These are phyloP conservation scores for Cantharis flavilabris DNA, from an alignment of 2,888 invertebrate species.

Conservation along the genomic window DNA sequence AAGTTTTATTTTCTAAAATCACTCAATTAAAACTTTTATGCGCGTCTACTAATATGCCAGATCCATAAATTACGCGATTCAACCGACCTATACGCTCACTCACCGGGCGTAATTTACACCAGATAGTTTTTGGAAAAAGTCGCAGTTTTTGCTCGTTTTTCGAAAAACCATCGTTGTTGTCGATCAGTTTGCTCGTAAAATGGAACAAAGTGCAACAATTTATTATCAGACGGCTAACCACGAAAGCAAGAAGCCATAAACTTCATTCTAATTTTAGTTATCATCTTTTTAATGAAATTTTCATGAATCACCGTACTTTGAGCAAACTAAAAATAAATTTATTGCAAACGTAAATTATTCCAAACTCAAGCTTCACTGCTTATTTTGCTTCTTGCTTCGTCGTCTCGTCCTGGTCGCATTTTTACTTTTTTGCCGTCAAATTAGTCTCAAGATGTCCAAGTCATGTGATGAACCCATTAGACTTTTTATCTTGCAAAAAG, in stretches of 20 bases:
- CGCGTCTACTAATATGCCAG: neutral
- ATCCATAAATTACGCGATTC: neutral
- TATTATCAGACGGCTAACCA: neutral
- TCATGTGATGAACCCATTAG: neutral
- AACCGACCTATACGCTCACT: neutral
- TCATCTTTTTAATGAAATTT: neutral
- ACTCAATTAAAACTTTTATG: neutral
- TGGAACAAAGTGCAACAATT: neutral
- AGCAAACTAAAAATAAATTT: neutral
- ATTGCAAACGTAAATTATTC: neutral
- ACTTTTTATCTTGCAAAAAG: constrained; percentile 1
- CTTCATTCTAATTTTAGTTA: neutral
- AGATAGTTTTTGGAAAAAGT: too few species aligned
- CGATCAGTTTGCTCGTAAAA: neutral
- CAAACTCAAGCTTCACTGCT: neutral
- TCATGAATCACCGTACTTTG: neutral
- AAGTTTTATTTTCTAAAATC: neutral
- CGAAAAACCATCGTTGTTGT: neutral
- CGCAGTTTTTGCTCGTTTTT: neutral
- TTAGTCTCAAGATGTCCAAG: neutral
- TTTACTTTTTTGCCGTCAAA: neutral
- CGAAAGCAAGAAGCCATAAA: neutral
- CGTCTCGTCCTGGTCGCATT: neutral
- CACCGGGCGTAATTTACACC: neutral
- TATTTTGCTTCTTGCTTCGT: neutral